phyloP scores from a whole-genome alignment of 2,113 vertebrate species.

The Mobula hypostoma region DNA sequence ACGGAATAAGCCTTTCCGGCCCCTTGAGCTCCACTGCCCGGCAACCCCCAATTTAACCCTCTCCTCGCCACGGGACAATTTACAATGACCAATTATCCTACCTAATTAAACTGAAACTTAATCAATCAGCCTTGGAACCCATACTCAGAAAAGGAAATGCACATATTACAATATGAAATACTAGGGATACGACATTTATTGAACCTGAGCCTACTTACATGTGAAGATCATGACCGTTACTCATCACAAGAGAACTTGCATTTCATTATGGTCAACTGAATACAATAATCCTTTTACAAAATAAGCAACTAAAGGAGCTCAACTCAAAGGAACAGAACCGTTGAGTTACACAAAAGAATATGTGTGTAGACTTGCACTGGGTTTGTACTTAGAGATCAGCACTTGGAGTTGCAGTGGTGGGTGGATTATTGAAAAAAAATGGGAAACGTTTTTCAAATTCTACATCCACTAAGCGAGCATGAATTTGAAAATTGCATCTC shows the following conservation, averaged over 20 bases:
- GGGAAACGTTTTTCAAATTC: constrained; percentile 22
- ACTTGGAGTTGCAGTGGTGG: background rate
- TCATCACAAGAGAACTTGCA: constrained; percentile 46
- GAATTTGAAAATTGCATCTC: background rate
- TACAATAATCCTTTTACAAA: constrained; percentile 47
- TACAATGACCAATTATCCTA: too few relatives aligned
- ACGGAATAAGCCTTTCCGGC: too few relatives aligned
- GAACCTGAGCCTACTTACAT: background rate
- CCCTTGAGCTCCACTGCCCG: too few relatives aligned
- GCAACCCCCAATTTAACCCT: too few relatives aligned
- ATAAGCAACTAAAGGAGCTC: constrained; percentile 45
- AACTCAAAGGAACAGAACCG: constrained; percentile 27
- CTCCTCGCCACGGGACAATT: too few relatives aligned
- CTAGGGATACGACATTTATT: too few relatives aligned
- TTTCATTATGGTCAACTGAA: constrained; percentile 50
- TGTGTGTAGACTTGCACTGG: constrained; percentile 27
- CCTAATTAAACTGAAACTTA: too few relatives aligned
- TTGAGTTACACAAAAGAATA: constrained; percentile 17
- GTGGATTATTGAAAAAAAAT: background rate
- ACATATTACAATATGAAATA: too few relatives aligned
- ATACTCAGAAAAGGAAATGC: too few relatives aligned
- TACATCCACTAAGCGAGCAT: background rate
- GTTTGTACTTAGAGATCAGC: background rate
- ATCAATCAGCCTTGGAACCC: too few relatives aligned
- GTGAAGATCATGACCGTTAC: constrained; percentile 45